Percentiles rank a stretch among this genome's conserved stretches.
Conservation (phyloP, 35 echinoderm and acorn worm genomes). For the Eucidaris tribuloides region DNA sequence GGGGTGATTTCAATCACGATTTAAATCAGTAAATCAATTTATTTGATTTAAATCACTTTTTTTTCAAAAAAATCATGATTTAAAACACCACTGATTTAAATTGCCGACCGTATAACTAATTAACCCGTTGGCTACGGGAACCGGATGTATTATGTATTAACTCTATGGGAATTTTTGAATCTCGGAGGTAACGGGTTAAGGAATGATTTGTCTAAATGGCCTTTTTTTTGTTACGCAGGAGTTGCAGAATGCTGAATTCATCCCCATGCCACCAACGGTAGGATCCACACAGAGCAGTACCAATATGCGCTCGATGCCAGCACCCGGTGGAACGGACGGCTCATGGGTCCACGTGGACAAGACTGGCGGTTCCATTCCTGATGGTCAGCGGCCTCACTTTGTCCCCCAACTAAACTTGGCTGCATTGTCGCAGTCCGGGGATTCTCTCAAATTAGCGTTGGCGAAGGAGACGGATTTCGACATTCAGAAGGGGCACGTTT, state of each 20-base stretch:
- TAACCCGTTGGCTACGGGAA: neutral
- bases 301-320: neutral
- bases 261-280: constrained; percentile 60
- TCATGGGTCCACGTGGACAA: neutral
- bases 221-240: constrained; percentile 48
- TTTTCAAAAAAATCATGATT: neutral
- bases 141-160: neutral
- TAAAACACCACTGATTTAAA: neutral
- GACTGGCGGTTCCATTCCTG: neutral
- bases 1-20: neutral
- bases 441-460: constrained; percentile 57
- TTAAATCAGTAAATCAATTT: neutral
- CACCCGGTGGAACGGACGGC: neutral
- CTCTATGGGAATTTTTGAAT: neutral
- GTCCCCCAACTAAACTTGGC: constrained; percentile 83
- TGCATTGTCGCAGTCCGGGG: constrained; percentile 66
- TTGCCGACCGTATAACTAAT: neutral
- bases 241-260: constrained; percentile 85
- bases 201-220: neutral
- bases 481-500: constrained; percentile 49
- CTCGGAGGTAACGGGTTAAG: too few relatives aligned
- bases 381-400: constrained; percentile 35
- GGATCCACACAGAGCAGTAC: neutral
- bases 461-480: constrained; percentile 77
- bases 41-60: neutral